Evolutionary conservation across 1,140 invertebrate species (phyloP), one percentile per base, ranked within the genome.

Genomic region (Drosophila ambigua): DNA sequence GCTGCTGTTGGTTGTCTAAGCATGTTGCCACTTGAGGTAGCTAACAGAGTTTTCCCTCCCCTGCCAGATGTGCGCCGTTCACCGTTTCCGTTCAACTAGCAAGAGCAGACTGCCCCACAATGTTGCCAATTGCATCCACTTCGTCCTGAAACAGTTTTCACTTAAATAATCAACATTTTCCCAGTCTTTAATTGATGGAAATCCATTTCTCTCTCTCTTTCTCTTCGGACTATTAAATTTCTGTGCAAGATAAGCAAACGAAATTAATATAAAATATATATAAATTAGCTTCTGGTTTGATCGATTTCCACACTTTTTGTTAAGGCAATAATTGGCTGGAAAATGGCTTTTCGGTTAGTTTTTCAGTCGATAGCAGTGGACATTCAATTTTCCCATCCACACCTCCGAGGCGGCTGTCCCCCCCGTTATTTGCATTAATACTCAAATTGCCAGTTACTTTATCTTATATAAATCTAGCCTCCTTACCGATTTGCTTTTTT

Each of bases 381-480:
- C 3, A 41, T 11, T 57, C 57, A 16, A 28, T 64, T 69, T 69
- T 43, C 24, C n/a, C 55, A n/a, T 69, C 35, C 64, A 39, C 66
- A 69, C 66, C 50, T 6, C 2, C 20, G 26, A 31, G 7, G 20
- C 7, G 31, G 9, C 31, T 11, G 31, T 39, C 11, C 11, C 35
- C 35, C 11, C 11, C 6, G 26, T 2, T 39, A 13, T 50, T 68
- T 68, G 20, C 45, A 49, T 69, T 58, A 50, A 50, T 43, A 58
- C 51, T 69, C 35, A 39, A 39, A 39, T 39, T 39, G 11, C 35
- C 35, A 39, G 11, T 23, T 20, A 13, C 13, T 31, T 50, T 69
- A 69, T 69, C 64, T 69, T 69, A 69, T 69, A 69, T 69, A 69
- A 69, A 69, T 69, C 66, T 49, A 43, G 68, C 66, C 66, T 69